These are phyloP conservation scores for Hormaphis cornu DNA, from an alignment of 1,140 invertebrate genomes.

Conservation along the genomic window DNA sequence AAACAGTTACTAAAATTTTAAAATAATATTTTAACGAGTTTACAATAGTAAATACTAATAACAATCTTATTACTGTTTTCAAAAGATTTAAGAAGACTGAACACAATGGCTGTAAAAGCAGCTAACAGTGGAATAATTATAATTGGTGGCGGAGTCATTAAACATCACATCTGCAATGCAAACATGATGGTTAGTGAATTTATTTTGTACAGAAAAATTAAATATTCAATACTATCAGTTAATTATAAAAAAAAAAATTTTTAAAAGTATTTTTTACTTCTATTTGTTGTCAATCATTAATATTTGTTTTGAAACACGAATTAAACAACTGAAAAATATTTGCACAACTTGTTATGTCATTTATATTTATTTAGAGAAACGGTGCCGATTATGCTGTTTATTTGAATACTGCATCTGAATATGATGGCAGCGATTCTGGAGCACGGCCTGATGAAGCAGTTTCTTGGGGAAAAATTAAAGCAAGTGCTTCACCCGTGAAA, in stretches of 20 bases:
- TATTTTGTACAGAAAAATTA: neutral
- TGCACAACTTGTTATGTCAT: too few species aligned
- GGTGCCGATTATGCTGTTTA: conserved; percentile 96
- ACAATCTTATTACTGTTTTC: conserved; percentile 34
- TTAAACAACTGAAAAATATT: too few species aligned
- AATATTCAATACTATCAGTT: neutral
- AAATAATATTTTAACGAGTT: too few species aligned
- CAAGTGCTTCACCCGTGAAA: conserved; percentile 84
- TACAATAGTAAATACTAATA: too few species aligned
- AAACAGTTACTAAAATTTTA: too few species aligned
- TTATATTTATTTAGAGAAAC: conserved; percentile 61
- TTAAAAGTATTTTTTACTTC: neutral
- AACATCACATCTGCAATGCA: conserved; percentile 98
- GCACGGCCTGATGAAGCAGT: conserved; percentile 96
- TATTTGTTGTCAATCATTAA: too few species aligned
- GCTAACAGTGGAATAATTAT: conserved; percentile 93
- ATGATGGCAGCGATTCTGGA: conserved; percentile 96
- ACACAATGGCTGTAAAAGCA: conserved; percentile 91
- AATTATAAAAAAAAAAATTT: conserved; percentile 21
- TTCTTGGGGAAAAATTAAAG: conserved; percentile 96
- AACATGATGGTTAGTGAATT: conserved; percentile 72
- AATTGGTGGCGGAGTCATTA: conserved; percentile 91
- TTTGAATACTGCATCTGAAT: conserved; percentile 95
- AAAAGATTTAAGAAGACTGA: conserved; percentile 76
- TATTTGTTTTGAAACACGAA: too few species aligned